phyloP scores from a whole-genome alignment of 2,113 vertebrate species.

The Diphyllodes magnificus region DNA sequence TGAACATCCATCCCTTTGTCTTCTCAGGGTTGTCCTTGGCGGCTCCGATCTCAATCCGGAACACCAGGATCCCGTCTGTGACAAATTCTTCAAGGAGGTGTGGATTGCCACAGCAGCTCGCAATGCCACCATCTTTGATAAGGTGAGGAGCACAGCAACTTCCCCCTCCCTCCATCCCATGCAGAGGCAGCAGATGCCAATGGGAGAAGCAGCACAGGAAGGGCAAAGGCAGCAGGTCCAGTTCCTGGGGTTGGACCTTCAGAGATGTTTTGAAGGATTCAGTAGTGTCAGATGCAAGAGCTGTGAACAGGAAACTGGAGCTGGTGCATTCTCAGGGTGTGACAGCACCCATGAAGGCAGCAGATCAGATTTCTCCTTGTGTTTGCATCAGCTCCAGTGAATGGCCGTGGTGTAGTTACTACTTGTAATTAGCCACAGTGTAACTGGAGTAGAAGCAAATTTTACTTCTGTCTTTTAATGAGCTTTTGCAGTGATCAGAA shows the following conservation, averaged over 20 bases:
- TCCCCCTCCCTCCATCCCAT: neutral
- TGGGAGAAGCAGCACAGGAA: neutral
- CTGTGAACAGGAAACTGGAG: neutral
- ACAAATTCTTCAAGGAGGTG: slow-evolving; percentile 95
- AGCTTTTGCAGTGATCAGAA: neutral
- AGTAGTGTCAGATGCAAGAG: neutral
- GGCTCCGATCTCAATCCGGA: slow-evolving; percentile 76
- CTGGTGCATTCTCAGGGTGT: neutral
- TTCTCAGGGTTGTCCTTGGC: slow-evolving; percentile 83
- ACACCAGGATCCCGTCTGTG: slow-evolving; percentile 88
- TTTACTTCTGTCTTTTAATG: neutral
- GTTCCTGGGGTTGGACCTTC: neutral
- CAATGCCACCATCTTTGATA: slow-evolving; percentile 92
- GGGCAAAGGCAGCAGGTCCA: neutral
- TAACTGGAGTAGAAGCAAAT: neutral
- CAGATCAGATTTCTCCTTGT: neutral
- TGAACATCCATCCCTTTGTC: neutral
- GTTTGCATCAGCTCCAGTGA: neutral
- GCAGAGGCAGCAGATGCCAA: neutral
- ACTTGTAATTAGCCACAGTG: neutral
- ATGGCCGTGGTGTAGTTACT: rapidly evolving
- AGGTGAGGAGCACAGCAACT: slow-evolving; percentile 59
- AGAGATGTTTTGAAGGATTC: neutral
- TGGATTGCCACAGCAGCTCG: slow-evolving; percentile 88
- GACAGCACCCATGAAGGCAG: neutral